phyloP scores from a whole-genome alignment of 2,888 invertebrate genomes.

The Lamproptera curius region DNA sequence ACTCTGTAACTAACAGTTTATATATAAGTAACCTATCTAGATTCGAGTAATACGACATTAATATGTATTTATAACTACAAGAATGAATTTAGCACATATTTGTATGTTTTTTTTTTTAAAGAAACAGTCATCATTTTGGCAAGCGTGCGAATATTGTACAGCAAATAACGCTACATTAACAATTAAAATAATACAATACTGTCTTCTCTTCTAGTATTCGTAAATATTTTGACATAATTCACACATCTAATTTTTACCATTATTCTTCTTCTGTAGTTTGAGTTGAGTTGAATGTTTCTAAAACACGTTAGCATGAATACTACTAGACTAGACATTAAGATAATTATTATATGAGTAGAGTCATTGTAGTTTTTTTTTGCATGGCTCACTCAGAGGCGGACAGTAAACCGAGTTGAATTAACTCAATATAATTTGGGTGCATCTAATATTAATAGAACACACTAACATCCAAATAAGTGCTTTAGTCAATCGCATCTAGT shows the following conservation, averaged over 20 bases:
- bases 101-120: conserved; percentile 15
- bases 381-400: conserved; percentile 18
- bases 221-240: too few relatives aligned
- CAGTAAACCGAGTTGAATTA: background rate
- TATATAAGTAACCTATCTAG: conserved; percentile 75
- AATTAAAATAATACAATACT: background rate
- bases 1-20: conserved; percentile 77
- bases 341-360: too few relatives aligned
- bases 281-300: too few relatives aligned
- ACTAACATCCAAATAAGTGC: conserved; percentile 1
- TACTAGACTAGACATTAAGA: too few relatives aligned
- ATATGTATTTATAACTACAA: conserved; percentile 72
- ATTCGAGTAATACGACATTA: conserved; percentile 62
- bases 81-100: conserved; percentile 63
- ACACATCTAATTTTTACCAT: too few relatives aligned
- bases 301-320: too few relatives aligned
- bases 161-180: background rate
- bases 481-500: conserved; percentile 1
- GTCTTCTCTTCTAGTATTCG: too few relatives aligned
- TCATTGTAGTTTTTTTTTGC: too few relatives aligned
- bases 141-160: conserved; percentile 34
- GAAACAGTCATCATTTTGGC: conserved; percentile 32
- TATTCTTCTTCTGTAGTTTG: too few relatives aligned
- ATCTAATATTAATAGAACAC: background rate
- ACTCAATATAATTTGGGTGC: background rate